Conservation (phyloP, 2,797 vertebrate species). For the Coendou prehensilis region DNA sequence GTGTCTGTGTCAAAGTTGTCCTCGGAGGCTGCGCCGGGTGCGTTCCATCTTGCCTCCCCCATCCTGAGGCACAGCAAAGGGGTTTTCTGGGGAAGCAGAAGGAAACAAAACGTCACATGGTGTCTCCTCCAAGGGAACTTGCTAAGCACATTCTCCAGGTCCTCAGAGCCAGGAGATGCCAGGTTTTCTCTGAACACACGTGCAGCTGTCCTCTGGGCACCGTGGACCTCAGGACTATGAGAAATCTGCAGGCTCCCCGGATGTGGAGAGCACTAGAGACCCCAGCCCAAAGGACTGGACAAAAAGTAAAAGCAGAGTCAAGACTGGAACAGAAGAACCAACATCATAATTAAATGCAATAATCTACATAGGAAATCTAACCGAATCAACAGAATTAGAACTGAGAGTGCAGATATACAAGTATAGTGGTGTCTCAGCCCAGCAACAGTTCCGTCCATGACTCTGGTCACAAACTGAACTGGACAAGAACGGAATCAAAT, state of each 20-base stretch:
- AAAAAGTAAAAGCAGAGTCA: not conserved
- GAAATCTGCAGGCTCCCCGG: not conserved
- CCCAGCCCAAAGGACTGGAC: not conserved
- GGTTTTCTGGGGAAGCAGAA: conserved; percentile 88
- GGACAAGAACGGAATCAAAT: not conserved
- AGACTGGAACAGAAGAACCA: not conserved
- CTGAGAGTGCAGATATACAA: not conserved
- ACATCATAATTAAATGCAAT: not conserved
- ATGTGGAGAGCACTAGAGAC: not conserved
- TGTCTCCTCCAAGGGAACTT: not conserved
- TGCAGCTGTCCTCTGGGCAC: not conserved
- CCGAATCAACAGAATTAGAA: not conserved
- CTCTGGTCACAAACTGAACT: not conserved
- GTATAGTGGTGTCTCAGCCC: not conserved
- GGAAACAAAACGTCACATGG: conserved; percentile 23
- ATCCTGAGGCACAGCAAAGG: conserved; percentile 89
- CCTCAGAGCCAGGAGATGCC: not conserved
- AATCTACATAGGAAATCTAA: not conserved
- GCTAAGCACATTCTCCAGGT: not conserved
- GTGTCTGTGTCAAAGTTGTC: conserved; percentile 59
- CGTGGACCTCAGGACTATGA: not conserved
- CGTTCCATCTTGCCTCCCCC: conserved; percentile 84
- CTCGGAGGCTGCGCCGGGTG: conserved; percentile 82
- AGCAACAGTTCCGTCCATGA: not conserved
- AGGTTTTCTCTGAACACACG: not conserved